Conservation (phyloP, 2,888 invertebrate genomes). For the Mactromeris polynyma region DNA sequence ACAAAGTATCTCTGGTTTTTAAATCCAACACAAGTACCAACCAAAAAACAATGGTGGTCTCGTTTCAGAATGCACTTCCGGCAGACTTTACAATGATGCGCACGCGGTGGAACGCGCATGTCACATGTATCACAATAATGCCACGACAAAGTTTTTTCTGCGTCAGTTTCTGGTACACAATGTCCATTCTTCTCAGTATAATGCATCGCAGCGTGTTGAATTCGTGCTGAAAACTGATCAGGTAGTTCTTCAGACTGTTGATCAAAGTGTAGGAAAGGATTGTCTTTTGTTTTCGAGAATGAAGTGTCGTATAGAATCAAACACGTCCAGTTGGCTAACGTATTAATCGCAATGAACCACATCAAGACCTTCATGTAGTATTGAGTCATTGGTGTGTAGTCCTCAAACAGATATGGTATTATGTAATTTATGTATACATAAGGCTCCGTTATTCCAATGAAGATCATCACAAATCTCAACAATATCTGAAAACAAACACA, state of each 20-base stretch:
- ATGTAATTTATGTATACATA: constrained; percentile 71
- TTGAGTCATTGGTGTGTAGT: constrained; percentile 61
- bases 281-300: constrained; percentile 54
- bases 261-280: constrained; percentile 44
- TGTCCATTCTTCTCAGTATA: constrained; percentile 31
- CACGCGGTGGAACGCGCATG: constrained; percentile 74
- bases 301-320: constrained; percentile 68
- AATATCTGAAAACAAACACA: too few species aligned
- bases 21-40: constrained; percentile 78
- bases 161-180: constrained; percentile 49
- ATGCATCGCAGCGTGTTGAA: constrained; percentile 26
- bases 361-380: constrained; percentile 74
- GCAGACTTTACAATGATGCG: constrained; percentile 81
- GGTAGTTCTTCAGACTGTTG: constrained; percentile 45
- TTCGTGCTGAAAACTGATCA: constrained; percentile 45
- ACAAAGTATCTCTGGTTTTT: constrained; percentile 81
- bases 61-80: constrained; percentile 80
- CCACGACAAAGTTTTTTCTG: constrained; percentile 69
- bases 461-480: constrained; percentile 61
- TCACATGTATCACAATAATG: constrained; percentile 76
- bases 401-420: constrained; percentile 71
- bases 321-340: constrained; percentile 73
- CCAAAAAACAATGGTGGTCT: constrained; percentile 83
- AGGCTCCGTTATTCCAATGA: constrained; percentile 71
- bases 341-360: constrained; percentile 67